Conservation (phyloP, 1,140 invertebrate genomes). For the Eufriesea mexicana region DNA sequence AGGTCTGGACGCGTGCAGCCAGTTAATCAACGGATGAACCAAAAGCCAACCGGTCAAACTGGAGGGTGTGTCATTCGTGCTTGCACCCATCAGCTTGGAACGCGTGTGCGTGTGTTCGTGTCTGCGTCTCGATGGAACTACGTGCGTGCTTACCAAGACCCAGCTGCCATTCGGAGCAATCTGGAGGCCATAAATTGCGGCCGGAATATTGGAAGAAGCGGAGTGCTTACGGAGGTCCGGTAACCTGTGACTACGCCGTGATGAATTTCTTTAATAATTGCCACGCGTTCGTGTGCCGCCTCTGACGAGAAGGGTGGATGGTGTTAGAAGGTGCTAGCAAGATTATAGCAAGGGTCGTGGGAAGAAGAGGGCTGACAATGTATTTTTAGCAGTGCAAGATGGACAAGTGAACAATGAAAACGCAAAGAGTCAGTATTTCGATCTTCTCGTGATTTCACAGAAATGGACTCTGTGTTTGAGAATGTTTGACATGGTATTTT, state of each 20-base stretch:
- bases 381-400: no score
- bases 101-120: neutral
- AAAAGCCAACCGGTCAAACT: conserved; percentile 70
- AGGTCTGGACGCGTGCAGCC: conserved; percentile 61
- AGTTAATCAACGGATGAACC: conserved; percentile 75
- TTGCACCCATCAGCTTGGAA: conserved; percentile 29
- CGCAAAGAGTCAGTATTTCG: no score
- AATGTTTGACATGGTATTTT: no score
- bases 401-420: no score
- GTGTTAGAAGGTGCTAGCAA: rapidly evolving
- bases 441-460: no score
- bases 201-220: conserved; percentile 50
- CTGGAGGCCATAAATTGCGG: conserved; percentile 55
- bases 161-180: conserved; percentile 60
- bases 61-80: conserved; percentile 67
- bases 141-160: conserved; percentile 1
- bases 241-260: neutral
- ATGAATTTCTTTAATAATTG: conserved; percentile 50
- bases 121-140: neutral
- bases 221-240: neutral
- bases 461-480: no score
- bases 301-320: neutral
- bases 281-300: neutral
- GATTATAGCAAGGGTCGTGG: neutral
- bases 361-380: neutral